A percentile compares a stretch with the other conserved stretches of the same genome.
Conservation (phyloP, 2,797 vertebrate species). For the Gymnothorax javanicus region DNA sequence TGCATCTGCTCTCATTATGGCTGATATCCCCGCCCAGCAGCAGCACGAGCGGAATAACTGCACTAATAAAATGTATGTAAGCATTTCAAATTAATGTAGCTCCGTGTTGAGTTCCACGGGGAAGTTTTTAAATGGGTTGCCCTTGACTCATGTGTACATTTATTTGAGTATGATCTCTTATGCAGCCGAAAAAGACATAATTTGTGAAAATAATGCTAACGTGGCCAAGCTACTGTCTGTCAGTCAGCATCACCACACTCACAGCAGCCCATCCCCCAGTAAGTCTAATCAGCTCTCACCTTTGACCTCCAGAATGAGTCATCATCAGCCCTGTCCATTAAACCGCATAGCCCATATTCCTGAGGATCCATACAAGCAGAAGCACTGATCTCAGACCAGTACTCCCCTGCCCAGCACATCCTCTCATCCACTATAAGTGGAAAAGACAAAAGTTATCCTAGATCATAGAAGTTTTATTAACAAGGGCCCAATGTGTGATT, state of each 20-base stretch:
- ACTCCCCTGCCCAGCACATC: too few species aligned
- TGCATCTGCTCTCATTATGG: not conserved
- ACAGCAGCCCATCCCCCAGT: constrained; percentile 52
- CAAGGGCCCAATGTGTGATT: not conserved
- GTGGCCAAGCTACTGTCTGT: constrained; percentile 71
- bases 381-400: too few species aligned
- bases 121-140: constrained; percentile 34
- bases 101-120: not conserved
- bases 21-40: constrained; percentile 30
- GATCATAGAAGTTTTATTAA: too few species aligned
- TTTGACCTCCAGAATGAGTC: not conserved
- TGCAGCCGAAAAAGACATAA: constrained; percentile 60
- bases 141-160: constrained; percentile 64
- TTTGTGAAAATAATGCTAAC: constrained; percentile 74
- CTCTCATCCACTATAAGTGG: too few species aligned
- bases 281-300: constrained; percentile 51
- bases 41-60: constrained; percentile 54
- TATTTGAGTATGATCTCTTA: constrained; percentile 65
- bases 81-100: not conserved
- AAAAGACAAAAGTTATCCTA: too few species aligned
- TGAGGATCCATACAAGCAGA: too few species aligned
- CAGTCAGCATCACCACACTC: constrained; percentile 57
- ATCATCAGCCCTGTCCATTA: not conserved
- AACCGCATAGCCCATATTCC: not conserved
- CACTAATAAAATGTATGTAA: constrained; percentile 18